phyloP scores from a whole-genome alignment of 2,888 invertebrate genomes.

The Dolichopus griseipennis region DNA sequence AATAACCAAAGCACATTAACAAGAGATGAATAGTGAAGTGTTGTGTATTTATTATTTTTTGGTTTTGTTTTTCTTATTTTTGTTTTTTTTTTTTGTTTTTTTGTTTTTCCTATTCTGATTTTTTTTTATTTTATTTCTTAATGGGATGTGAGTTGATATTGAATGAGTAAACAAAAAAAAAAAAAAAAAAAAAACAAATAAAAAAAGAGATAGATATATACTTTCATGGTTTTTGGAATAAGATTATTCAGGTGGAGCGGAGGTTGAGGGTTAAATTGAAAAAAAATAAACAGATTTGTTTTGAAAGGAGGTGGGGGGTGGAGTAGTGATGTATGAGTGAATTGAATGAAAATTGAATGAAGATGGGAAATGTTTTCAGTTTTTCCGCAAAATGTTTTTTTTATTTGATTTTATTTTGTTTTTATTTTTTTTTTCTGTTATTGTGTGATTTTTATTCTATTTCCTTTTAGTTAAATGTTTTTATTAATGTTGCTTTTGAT shows the following conservation, averaged over 20 bases:
- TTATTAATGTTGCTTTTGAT: background rate
- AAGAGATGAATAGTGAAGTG: background rate
- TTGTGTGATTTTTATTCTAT: background rate
- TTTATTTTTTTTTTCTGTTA: background rate
- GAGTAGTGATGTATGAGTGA: too few species aligned
- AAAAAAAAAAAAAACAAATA: background rate
- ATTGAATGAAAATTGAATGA: background rate
- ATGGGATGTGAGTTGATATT: too few species aligned
- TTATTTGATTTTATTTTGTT: background rate
- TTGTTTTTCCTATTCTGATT: too few species aligned
- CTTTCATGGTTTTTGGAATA: too few species aligned
- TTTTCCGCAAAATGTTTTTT: background rate
- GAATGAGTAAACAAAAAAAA: background rate
- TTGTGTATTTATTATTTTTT: too few species aligned
- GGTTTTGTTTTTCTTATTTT: too few species aligned
- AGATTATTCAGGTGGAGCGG: too few species aligned
- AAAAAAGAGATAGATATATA: too few species aligned
- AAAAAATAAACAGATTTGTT: background rate
- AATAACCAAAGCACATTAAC: background rate
- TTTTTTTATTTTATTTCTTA: too few species aligned
- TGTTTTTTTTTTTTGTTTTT: too few species aligned
- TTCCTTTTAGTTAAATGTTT: slow-evolving; percentile 4
- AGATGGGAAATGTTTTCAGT: slow-evolving; percentile 1
- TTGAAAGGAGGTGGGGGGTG: background rate
- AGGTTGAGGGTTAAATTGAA: too few species aligned